A percentile compares a stretch with the other conserved stretches of the same genome.
Evolutionary conservation across 2,797 vertebrate genomes (phyloP).

Genomic region (Pteropus rufus): DNA sequence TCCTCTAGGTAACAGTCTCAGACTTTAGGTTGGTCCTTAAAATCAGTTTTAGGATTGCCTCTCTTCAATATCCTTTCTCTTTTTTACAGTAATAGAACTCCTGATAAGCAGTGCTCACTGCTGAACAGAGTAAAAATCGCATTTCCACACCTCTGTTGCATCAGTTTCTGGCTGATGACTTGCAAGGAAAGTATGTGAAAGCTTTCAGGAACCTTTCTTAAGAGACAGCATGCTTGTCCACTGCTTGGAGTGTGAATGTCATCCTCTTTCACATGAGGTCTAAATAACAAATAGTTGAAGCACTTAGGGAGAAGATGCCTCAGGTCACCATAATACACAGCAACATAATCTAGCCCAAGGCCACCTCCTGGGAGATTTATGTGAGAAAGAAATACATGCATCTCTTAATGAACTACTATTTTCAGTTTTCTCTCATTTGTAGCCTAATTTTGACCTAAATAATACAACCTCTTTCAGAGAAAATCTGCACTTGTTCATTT

Average conservation of each 20-base stretch:
- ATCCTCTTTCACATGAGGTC: background rate
- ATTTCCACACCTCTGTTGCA: background rate
- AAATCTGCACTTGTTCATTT: background rate
- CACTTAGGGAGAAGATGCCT: background rate
- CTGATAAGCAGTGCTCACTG: background rate
- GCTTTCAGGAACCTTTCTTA: background rate
- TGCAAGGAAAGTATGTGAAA: background rate
- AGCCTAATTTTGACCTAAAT: background rate
- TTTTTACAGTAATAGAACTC: background rate
- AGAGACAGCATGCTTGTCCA: background rate
- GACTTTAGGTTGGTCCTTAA: background rate
- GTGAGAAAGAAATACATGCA: background rate
- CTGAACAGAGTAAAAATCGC: background rate
- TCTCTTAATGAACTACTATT: background rate
- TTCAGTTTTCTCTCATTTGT: background rate
- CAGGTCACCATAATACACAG: background rate
- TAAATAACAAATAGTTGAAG: background rate
- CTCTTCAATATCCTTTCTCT: background rate
- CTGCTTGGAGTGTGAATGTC: background rate
- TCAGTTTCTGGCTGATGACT: background rate
- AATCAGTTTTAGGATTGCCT: background rate
- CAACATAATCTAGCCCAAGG: background rate
- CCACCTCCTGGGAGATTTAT: background rate
- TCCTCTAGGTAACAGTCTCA: background rate
- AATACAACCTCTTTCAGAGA: background rate